Percentiles rank a stretch among this genome's conserved stretches.
These are phyloP conservation scores for Pipa parva DNA, from an alignment of 2,113 vertebrate genomes.

Conservation along the genomic window DNA sequence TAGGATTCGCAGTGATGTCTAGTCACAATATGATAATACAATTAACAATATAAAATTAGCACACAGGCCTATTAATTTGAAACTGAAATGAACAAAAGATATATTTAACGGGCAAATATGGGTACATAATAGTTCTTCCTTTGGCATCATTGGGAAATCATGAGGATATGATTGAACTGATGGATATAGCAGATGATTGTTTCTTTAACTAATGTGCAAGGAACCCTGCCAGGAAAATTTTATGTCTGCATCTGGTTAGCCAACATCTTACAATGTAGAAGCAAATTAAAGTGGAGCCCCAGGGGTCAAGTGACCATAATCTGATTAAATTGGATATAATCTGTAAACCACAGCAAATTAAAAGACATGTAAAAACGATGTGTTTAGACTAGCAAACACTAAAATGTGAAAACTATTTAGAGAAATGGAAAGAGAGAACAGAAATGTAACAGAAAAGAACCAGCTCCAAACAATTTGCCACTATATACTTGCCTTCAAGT, in stretches of 20 bases:
- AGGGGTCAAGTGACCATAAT: conserved; percentile 52
- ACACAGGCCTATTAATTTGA: no score
- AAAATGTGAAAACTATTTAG: conserved; percentile 36
- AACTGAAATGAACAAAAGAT: neutral
- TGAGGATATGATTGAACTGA: conserved; percentile 56
- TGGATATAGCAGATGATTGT: conserved; percentile 53
- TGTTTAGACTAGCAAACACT: conserved; percentile 47
- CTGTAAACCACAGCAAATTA: conserved; percentile 55
- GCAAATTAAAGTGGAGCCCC: conserved; percentile 54
- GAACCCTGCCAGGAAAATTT: conserved; percentile 61
- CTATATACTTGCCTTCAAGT: no score
- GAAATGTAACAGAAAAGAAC: conserved; percentile 14
- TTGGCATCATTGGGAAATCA: conserved; percentile 45
- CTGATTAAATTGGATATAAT: conserved; percentile 60
- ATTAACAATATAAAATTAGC: no score
- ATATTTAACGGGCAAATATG: conserved; percentile 52
- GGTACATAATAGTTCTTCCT: conserved; percentile 46
- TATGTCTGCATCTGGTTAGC: conserved; percentile 54
- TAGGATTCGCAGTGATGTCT: no score
- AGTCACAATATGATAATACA: no score
- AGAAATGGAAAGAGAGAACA: neutral
- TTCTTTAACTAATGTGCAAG: conserved; percentile 57
- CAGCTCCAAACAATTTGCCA: no score
- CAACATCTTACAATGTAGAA: conserved; percentile 48
- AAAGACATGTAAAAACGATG: conserved; percentile 52